Conservation (phyloP, 2,113 vertebrate genomes). For the Nicator chloris region DNA sequence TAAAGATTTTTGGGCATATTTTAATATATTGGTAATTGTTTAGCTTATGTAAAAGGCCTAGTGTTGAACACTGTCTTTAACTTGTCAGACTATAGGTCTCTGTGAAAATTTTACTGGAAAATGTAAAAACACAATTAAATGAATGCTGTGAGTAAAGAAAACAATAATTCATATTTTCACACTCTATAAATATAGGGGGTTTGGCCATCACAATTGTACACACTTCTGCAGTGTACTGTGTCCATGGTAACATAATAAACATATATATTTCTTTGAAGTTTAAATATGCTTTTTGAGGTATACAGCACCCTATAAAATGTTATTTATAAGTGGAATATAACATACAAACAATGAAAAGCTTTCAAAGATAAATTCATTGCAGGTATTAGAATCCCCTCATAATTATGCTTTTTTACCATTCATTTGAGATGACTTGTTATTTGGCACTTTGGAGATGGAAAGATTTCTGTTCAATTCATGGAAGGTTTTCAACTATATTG, state of each 20-base stretch:
- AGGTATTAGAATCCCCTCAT: slow-evolving; percentile 52
- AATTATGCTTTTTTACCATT: slow-evolving; percentile 65
- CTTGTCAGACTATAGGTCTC: background rate
- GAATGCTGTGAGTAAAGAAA: slow-evolving; percentile 41
- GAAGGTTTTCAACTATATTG: slow-evolving; percentile 56
- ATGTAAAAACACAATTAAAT: slow-evolving; percentile 32
- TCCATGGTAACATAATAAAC: slow-evolving; percentile 43
- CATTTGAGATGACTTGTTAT: slow-evolving; percentile 48
- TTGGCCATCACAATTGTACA: background rate
- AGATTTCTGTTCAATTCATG: slow-evolving; percentile 52
- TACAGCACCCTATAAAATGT: slow-evolving; percentile 45
- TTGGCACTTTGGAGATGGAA: slow-evolving; percentile 67
- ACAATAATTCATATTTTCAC: slow-evolving; percentile 38
- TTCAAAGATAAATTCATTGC: slow-evolving; percentile 59
- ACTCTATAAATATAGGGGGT: background rate
- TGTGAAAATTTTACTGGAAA: slow-evolving; percentile 32
- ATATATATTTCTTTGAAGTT: slow-evolving; percentile 44
- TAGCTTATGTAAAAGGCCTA: background rate
- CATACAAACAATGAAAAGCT: slow-evolving; percentile 63
- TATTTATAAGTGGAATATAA: slow-evolving; percentile 52
- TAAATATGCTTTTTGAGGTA: slow-evolving; percentile 54
- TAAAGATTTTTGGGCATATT: background rate
- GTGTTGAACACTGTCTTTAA: background rate
- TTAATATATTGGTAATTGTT: background rate
- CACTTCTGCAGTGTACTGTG: background rate